phyloP scores from a whole-genome alignment of 2,888 invertebrate genomes.

The Morpho deidamia region DNA sequence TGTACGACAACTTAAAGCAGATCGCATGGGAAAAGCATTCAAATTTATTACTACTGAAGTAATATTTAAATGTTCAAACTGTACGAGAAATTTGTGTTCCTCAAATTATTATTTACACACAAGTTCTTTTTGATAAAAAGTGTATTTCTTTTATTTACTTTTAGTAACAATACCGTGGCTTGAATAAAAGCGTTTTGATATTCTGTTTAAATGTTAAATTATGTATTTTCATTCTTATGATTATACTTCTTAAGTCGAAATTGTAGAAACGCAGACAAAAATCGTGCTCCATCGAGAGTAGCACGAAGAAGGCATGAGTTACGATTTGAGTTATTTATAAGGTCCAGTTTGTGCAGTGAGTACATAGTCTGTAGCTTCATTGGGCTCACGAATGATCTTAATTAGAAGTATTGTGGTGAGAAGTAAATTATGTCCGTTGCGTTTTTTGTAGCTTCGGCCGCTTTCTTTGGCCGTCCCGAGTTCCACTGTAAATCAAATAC shows the following conservation, averaged over 20 bases:
- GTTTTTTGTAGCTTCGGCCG: slow-evolving; percentile 43
- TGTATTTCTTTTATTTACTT: slow-evolving; percentile 53
- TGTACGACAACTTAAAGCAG: too few relatives aligned
- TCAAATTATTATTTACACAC: background rate
- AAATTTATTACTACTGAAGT: too few relatives aligned
- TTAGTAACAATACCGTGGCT: slow-evolving; percentile 51
- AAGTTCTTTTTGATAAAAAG: slow-evolving; percentile 7
- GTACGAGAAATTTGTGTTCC: background rate
- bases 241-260: slow-evolving; percentile 34
- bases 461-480: slow-evolving; percentile 27
- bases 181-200: slow-evolving; percentile 46
- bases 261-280: slow-evolving; percentile 23
- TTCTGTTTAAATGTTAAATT: slow-evolving; percentile 28
- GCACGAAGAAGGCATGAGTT: slow-evolving; percentile 60
- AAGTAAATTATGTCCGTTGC: slow-evolving; percentile 60
- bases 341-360: slow-evolving; percentile 63
- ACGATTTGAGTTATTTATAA: slow-evolving; percentile 72
- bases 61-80: background rate
- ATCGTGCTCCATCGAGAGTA: slow-evolving; percentile 42
- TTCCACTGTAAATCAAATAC: slow-evolving; percentile 62
- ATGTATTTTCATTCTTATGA: slow-evolving; percentile 40
- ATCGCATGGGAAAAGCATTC: too few relatives aligned
- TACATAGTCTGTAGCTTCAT: slow-evolving; percentile 59
- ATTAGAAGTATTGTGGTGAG: slow-evolving; percentile 72
- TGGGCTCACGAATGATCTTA: slow-evolving; percentile 71